These are phyloP conservation scores for Catocala fraxini DNA, from an alignment of 2,888 invertebrate genomes.

Conservation along the genomic window DNA sequence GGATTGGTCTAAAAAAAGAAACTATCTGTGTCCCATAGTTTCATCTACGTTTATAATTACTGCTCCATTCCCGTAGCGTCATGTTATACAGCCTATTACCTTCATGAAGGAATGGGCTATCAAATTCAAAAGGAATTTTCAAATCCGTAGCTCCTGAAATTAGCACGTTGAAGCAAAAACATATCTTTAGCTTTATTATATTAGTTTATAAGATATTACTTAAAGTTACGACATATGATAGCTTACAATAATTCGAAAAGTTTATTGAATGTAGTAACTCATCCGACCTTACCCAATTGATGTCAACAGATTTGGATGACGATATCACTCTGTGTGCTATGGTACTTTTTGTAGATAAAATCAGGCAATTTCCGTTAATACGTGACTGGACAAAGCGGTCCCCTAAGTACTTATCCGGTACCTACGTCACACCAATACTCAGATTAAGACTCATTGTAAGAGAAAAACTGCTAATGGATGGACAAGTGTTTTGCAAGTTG, in stretches of 20 bases:
- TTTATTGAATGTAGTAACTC: background rate
- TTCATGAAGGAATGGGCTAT: no score
- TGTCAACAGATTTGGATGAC: slow-evolving; percentile 13
- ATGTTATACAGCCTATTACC: no score
- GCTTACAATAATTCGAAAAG: background rate
- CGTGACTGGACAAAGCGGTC: slow-evolving; percentile 7
- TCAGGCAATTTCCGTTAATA: slow-evolving; percentile 18
- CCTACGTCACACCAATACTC: slow-evolving; percentile 6
- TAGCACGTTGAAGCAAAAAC: no score
- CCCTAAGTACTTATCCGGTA: slow-evolving; percentile 4
- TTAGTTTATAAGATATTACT: no score
- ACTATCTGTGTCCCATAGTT: no score
- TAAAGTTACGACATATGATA: background rate
- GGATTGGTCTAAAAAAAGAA: no score
- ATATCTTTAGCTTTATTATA: no score
- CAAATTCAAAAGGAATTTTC: no score
- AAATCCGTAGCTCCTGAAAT: no score
- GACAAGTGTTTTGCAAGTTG: slow-evolving; percentile 1
- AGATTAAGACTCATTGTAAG: slow-evolving; percentile 10
- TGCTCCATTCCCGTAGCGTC: no score
- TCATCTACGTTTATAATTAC: no score
- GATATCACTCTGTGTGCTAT: slow-evolving; percentile 12
- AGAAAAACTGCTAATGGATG: slow-evolving; percentile 4
- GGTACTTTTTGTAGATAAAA: slow-evolving; percentile 22
- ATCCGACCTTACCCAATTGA: slow-evolving; percentile 10